These are phyloP conservation scores for Drosophila pallidifrons DNA, from an alignment of 1,140 invertebrate genomes.

Conservation along the genomic window DNA sequence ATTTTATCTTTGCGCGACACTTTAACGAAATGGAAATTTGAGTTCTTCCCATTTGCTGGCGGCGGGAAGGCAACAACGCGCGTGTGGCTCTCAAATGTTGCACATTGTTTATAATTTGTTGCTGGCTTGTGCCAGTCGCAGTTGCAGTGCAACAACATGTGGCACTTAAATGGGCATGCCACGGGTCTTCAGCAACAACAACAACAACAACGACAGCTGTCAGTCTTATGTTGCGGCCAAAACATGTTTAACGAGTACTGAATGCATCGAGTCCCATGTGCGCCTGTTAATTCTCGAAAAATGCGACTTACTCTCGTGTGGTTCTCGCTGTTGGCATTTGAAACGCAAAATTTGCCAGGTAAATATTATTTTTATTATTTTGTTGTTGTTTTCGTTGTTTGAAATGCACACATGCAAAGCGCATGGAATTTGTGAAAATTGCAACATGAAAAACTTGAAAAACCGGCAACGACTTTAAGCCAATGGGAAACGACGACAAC, in stretches of 20 bases:
- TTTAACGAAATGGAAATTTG: conserved; percentile 68
- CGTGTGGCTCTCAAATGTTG: conserved; percentile 56
- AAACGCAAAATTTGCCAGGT: conserved; percentile 50
- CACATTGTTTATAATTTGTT: conserved; percentile 52
- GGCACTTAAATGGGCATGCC: conserved; percentile 73
- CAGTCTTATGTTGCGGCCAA: conserved; percentile 58
- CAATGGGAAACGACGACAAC: conserved; percentile 43
- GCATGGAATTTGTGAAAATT: conserved; percentile 60
- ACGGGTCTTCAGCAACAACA: conserved; percentile 28
- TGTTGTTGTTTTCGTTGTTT: conserved; percentile 24
- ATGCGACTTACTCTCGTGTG: conserved; percentile 46
- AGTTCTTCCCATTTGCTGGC: conserved; percentile 35
- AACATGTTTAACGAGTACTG: conserved; percentile 63
- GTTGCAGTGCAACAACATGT: conserved; percentile 54
- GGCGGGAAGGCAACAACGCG: conserved; percentile 18
- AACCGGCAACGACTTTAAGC: conserved; percentile 56
- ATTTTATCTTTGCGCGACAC: conserved; percentile 68
- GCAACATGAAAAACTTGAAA: conserved; percentile 77
- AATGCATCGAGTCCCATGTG: conserved; percentile 7
- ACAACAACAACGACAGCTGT: conserved; percentile 38
- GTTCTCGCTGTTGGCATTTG: conserved; percentile 24
- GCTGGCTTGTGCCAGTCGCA: conserved; percentile 38
- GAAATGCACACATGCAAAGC: conserved; percentile 27
- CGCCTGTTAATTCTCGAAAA: conserved; percentile 48
- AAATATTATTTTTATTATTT: conserved; percentile 58